Evolutionary conservation across 2,888 invertebrate genomes (phyloP), one percentile per base, ranked within the genome.

Genomic region (Cynaeus angustus): DNA sequence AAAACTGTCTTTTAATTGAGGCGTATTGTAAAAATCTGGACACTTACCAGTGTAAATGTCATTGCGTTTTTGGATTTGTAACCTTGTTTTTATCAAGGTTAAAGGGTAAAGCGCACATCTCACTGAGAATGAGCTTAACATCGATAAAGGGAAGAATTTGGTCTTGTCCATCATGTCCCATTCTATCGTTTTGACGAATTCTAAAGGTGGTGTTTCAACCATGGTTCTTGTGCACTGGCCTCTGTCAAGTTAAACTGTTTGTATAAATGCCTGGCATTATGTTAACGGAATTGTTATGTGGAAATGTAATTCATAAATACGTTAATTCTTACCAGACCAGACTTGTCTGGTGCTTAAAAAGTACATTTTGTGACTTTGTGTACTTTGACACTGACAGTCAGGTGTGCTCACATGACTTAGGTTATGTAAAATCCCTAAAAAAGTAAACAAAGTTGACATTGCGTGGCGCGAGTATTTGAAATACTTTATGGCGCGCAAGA

Each of bases 101-200:
- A 98, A 86, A 0, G 98, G 98, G 84, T 98, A 98, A 0, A 98
- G 89, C 30, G 94, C 88, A 82, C 92, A 92, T 70, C 92, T 87
- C 8, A 90, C 88, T 74, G 92, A 89, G 77, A 96, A 93, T 50
- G 95, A 94, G 81, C 97, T 97, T 9, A 96, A 86, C 87, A 97
- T 93, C 66, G 96, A 96, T 66, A 98, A 86, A 0, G 98, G 97
- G 82, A 95, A 95, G 83, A 98, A 99, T 83, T 96, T 97, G 50
- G 88, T 89, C 81, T 96, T 97, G 85, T 99, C 95, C 96, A 99
- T 95, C 98, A 99, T 99, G 75, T 97, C 91, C 95, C 98, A 96
- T 86, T 99, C 98, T 72, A 99, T 97, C 4, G 93, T 96, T 21
- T 91, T 92, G 71, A 95, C 93, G 62, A 91, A 89, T 76, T 88